phyloP scores from a whole-genome alignment of 2,113 vertebrate species.

The Mastomys natalensis region DNA sequence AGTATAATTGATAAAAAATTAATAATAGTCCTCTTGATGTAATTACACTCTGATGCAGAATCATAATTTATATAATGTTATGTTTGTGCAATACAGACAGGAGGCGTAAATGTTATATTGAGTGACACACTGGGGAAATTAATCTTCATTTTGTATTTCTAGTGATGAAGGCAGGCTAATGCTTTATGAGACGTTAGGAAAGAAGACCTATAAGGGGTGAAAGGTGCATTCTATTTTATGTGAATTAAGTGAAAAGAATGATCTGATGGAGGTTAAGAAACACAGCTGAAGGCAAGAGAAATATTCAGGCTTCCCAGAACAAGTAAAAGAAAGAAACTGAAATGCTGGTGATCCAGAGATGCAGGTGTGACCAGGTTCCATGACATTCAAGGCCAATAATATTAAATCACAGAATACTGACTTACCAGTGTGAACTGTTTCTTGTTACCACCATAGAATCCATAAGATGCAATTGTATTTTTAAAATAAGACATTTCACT shows the following conservation, averaged over 20 bases:
- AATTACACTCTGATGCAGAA: background rate
- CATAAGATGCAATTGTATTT: background rate
- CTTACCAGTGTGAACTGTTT: background rate
- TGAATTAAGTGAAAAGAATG: background rate
- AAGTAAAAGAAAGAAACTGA: background rate
- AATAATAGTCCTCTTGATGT: background rate
- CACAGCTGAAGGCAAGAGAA: background rate
- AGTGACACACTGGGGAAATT: background rate
- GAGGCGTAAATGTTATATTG: background rate
- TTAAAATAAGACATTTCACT: background rate
- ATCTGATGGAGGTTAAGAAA: background rate
- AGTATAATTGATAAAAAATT: background rate
- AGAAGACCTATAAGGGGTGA: background rate
- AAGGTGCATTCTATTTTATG: background rate
- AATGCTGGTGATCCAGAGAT: background rate
- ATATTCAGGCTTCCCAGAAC: background rate
- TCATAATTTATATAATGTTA: background rate
- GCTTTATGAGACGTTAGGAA: background rate
- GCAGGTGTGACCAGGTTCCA: background rate
- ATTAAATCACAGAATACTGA: background rate
- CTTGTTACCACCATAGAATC: background rate
- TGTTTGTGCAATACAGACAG: background rate
- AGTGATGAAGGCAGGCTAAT: background rate
- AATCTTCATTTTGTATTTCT: background rate
- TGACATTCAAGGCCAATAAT: background rate